Evolutionary conservation across 2,888 invertebrate species (phyloP).

Genomic region (Drosophila atroscutellata): DNA sequence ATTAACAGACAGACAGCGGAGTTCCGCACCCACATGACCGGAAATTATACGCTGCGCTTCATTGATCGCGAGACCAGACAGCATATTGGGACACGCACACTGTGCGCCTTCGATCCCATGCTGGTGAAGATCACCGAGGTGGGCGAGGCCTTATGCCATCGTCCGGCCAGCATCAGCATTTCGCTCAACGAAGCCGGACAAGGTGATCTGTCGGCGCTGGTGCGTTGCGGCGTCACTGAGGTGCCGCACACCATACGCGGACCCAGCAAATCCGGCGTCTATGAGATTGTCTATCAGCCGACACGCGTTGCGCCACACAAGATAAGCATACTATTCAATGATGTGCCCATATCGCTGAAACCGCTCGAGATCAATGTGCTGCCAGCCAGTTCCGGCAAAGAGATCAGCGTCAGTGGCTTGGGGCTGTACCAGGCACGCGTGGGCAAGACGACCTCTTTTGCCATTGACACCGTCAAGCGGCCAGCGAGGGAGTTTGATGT

Average conservation of each 20-base stretch:
- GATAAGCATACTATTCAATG: conserved; percentile 94
- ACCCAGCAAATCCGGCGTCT: conserved; percentile 89
- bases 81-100: conserved; percentile 87
- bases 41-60: conserved; percentile 90
- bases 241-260: conserved; percentile 93
- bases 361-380: conserved; percentile 87
- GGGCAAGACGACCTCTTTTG: conserved; percentile 93
- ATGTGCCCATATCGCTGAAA: conserved; percentile 88
- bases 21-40: conserved; percentile 91
- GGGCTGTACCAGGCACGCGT: conserved; percentile 94
- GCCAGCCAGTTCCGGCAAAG: conserved; percentile 89
- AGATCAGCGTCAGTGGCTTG: conserved; percentile 90
- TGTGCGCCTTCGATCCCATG: conserved; percentile 93
- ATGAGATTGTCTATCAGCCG: conserved; percentile 95
- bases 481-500: conserved; percentile 96
- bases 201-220: conserved; percentile 92
- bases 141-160: conserved; percentile 91
- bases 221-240: conserved; percentile 92
- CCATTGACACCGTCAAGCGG: conserved; percentile 94
- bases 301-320: conserved; percentile 94
- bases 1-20: conserved; percentile 89
- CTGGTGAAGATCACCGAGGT: conserved; percentile 90
- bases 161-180: conserved; percentile 92
- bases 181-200: conserved; percentile 93
- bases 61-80: conserved; percentile 88